phyloP scores from a whole-genome alignment of 2,888 invertebrate species.

The Temnothorax ravouxi region DNA sequence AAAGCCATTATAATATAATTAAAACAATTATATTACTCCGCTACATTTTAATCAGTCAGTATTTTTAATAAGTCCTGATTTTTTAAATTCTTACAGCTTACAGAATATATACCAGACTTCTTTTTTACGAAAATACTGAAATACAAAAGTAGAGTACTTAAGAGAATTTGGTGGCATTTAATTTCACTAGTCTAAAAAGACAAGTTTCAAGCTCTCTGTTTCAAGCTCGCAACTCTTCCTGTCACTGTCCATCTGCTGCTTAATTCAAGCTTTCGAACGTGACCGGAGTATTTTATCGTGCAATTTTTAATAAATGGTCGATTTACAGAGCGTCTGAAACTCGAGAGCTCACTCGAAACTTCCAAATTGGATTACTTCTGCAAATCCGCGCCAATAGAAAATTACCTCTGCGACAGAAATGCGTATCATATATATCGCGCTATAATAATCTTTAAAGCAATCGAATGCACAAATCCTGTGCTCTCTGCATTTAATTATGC shows the following conservation, averaged over 20 bases:
- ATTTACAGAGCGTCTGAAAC: slow-evolving; percentile 21
- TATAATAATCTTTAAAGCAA: slow-evolving; percentile 38
- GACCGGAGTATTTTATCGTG: slow-evolving; percentile 22
- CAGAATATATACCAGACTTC: not conserved
- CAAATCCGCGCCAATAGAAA: slow-evolving; percentile 29
- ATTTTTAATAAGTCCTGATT: not conserved
- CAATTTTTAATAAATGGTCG: slow-evolving; percentile 41
- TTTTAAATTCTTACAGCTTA: not conserved
- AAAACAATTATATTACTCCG: not conserved
- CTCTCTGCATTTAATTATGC: slow-evolving; percentile 43
- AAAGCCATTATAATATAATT: not conserved
- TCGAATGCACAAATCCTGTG: slow-evolving; percentile 38
- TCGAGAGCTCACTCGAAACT: slow-evolving; percentile 4
- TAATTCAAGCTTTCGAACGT: slow-evolving; percentile 36
- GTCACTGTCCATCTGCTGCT: not conserved
- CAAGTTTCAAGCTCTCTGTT: not conserved
- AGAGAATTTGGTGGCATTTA: slow-evolving; percentile 1
- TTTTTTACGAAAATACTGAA: not conserved
- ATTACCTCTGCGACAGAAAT: slow-evolving; percentile 38
- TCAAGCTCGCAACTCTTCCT: not conserved
- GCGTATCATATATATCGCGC: slow-evolving; percentile 8
- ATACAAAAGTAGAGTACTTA: not conserved
- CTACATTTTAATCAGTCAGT: not conserved
- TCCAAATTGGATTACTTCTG: slow-evolving; percentile 14
- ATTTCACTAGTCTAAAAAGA: slow-evolving; percentile 19